A percentile compares a stretch with the other conserved stretches of the same genome.
Conservation (phyloP, 2,113 vertebrate genomes). For the Sphaerodactylus townsendi region DNA sequence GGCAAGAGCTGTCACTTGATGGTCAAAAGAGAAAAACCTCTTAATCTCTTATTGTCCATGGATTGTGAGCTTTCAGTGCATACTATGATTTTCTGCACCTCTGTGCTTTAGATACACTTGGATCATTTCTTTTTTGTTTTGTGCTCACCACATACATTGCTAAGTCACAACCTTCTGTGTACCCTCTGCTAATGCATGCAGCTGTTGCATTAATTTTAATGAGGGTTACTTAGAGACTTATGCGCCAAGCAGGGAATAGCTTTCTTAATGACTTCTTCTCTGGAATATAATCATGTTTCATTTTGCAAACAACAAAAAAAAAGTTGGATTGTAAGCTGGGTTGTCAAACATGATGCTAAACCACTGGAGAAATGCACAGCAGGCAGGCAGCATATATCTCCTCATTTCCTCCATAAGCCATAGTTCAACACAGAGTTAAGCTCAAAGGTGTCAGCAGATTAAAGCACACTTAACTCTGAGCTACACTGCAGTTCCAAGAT, state of each 20-base stretch:
- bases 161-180: conserved; percentile 16
- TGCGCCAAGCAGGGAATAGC: neutral
- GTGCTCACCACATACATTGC: conserved; percentile 10
- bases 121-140: neutral
- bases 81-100: conserved; percentile 7
- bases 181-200: conserved; percentile 14
- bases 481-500: neutral
- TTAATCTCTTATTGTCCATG: neutral
- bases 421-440: neutral
- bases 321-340: neutral
- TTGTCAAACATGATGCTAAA: neutral
- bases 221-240: neutral
- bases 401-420: neutral
- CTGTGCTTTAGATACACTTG: conserved; percentile 19
- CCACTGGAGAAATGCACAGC: neutral
- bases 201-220: conserved; percentile 24
- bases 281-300: neutral
- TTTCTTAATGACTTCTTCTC: neutral
- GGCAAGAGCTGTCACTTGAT: neutral
- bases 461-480: neutral
- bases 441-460: neutral
- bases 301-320: conserved; percentile 25
- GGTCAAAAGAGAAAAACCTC: neutral
- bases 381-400: neutral
- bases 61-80: neutral